A percentile compares a stretch with the other conserved stretches of the same genome.
Conservation (phyloP, 2,113 vertebrate genomes). For the Rana temporaria region DNA sequence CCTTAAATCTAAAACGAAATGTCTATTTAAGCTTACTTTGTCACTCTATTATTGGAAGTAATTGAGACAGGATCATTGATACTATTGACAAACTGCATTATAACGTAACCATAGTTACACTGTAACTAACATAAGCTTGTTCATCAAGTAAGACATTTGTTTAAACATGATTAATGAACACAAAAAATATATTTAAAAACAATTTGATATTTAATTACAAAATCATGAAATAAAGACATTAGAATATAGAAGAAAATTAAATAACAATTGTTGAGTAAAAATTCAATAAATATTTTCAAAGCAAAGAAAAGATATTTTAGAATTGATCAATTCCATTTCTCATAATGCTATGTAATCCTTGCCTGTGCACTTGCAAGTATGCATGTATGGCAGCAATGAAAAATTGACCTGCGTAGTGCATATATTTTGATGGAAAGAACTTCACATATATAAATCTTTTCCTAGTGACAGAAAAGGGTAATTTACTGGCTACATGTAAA, state of each 20-base stretch:
- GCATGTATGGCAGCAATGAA: not conserved
- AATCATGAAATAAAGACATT: conserved; percentile 25
- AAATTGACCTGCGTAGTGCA: not conserved
- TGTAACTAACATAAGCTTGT: too few relatives aligned
- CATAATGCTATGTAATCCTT: too few relatives aligned
- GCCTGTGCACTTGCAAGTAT: not conserved
- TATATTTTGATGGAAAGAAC: not conserved
- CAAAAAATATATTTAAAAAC: not conserved
- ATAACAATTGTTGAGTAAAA: not conserved
- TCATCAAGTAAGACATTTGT: too few relatives aligned
- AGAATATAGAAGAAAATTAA: not conserved
- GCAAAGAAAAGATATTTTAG: not conserved
- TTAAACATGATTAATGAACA: not conserved
- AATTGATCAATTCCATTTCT: not conserved
- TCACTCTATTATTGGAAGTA: too few relatives aligned
- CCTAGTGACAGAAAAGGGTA: not conserved
- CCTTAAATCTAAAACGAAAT: too few relatives aligned
- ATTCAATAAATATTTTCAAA: conserved; percentile 5
- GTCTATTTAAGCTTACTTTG: too few relatives aligned
- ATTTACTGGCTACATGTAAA: not conserved
- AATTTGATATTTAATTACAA: conserved; percentile 17
- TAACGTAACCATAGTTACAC: too few relatives aligned
- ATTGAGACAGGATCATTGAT: too few relatives aligned
- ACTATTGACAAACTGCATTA: too few relatives aligned
- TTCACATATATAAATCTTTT: not conserved